phyloP scores from a whole-genome alignment of 92 coral and sea anemone species.

The Nematostella vectensis region DNA sequence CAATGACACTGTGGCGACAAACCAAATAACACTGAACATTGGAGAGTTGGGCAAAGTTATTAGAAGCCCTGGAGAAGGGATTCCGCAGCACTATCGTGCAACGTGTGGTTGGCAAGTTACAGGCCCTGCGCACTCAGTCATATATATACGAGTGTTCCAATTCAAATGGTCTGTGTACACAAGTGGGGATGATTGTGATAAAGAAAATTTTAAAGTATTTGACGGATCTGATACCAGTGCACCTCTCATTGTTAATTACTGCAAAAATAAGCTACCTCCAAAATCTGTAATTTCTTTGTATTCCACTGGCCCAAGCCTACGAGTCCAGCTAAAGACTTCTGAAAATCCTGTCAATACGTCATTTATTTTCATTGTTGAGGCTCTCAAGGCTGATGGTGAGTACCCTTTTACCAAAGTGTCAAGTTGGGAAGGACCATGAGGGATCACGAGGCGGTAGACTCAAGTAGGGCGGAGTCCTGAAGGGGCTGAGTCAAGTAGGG shows the following conservation, averaged over 20 bases:
- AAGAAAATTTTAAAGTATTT: constrained; percentile 13
- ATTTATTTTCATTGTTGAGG: background rate
- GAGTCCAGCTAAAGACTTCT: constrained; percentile 14
- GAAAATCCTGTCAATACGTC: background rate
- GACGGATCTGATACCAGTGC: constrained; percentile 27
- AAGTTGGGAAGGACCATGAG: too few species aligned
- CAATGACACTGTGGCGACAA: constrained; percentile 9
- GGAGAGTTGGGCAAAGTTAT: background rate
- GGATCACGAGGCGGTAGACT: too few species aligned
- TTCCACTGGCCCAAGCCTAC: constrained; percentile 17
- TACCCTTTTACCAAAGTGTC: too few species aligned
- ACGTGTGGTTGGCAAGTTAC: constrained; percentile 45
- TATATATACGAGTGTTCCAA: background rate
- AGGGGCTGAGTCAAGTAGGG: too few species aligned
- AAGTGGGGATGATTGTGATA: background rate
- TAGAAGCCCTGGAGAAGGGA: background rate
- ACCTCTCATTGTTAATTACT: constrained; percentile 11
- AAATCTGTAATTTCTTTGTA: background rate
- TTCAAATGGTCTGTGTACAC: background rate
- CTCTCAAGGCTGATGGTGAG: background rate
- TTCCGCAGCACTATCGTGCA: background rate
- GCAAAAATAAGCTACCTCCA: background rate
- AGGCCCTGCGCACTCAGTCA: constrained; percentile 32
- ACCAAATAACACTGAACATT: background rate
- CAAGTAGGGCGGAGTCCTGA: too few species aligned